These are phyloP conservation scores for Sminthurinus aureus DNA, from an alignment of 2,888 invertebrate species.

Conservation along the genomic window DNA sequence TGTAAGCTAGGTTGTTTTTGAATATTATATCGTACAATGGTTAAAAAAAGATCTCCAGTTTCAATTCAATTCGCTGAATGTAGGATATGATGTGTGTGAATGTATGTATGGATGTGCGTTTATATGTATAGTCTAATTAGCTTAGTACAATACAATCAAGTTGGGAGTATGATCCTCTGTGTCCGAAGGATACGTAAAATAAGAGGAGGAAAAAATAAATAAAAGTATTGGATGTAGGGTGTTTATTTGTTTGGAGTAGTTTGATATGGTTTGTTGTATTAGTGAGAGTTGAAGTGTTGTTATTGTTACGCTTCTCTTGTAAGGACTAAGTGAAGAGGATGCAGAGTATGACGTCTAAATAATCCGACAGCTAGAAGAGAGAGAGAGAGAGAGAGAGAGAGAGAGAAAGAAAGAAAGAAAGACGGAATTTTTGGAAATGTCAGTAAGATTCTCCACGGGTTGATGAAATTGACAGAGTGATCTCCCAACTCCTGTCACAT, in stretches of 20 bases:
- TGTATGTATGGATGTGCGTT: background rate
- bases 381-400: conserved; percentile 21
- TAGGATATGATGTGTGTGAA: background rate
- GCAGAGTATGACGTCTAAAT: conserved; percentile 56
- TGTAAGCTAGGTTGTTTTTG: too few species aligned
- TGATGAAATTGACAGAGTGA: conserved; percentile 59
- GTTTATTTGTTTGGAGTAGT: too few species aligned
- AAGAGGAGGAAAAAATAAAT: background rate
- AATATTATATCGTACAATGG: too few species aligned
- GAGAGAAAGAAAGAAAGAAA: background rate
- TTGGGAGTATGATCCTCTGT: background rate
- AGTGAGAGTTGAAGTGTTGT: conserved; percentile 31
- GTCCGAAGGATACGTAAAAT: background rate
- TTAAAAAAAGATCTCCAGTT: too few species aligned
- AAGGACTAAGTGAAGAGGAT: conserved; percentile 37
- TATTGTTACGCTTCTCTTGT: conserved; percentile 39
- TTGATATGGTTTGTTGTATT: too few species aligned
- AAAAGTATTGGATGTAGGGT: background rate
- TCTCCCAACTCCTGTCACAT: conserved; percentile 56
- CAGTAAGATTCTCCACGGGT: conserved; percentile 60
- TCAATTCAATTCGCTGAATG: too few species aligned
- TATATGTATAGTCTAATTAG: background rate
- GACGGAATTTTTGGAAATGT: conserved; percentile 54
- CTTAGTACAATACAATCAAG: background rate
- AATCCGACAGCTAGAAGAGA: conserved; percentile 38